Percentiles rank a stretch among this genome's conserved stretches.
phyloP scores from a whole-genome alignment of 1,140 invertebrate genomes.

The Macrosteles quadrilineatus region DNA sequence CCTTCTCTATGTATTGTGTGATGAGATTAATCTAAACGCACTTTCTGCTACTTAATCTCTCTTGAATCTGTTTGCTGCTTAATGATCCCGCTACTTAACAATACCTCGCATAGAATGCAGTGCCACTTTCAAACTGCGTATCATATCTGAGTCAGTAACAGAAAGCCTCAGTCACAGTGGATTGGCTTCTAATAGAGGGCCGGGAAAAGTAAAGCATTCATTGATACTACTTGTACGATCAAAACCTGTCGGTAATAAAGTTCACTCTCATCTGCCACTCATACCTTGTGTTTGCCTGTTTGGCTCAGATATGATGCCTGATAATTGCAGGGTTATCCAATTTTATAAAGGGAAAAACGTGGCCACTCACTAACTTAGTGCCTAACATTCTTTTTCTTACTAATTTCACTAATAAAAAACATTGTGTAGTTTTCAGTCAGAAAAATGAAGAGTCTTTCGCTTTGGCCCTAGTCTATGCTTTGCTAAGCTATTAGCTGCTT shows the following conservation, averaged over 20 bases:
- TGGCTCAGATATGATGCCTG: conserved; percentile 65
- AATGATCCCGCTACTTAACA: conserved; percentile 8
- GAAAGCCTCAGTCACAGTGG: conserved; percentile 47
- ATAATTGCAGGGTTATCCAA: conserved; percentile 59
- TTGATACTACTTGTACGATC: not conserved
- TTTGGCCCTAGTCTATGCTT: conserved; percentile 34
- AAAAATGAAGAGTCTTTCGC: conserved; percentile 13
- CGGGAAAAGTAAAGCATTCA: conserved; percentile 48
- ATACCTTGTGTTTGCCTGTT: conserved; percentile 33
- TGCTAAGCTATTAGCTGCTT: conserved; percentile 36
- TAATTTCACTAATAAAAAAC: conserved; percentile 28
- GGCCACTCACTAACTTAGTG: conserved; percentile 36
- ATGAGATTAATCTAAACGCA: conserved; percentile 5
- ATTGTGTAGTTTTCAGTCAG: not conserved
- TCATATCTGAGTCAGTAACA: conserved; percentile 65
- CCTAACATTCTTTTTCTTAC: conserved; percentile 36
- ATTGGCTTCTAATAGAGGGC: conserved; percentile 47
- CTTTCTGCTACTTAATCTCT: conserved; percentile 19
- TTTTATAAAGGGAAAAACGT: conserved; percentile 37
- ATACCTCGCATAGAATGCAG: conserved; percentile 41
- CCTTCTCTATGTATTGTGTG: not conserved
- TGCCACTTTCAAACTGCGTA: conserved; percentile 64
- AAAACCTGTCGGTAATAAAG: not conserved
- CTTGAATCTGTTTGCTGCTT: conserved; percentile 4
- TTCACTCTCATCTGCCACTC: conserved; percentile 10